phyloP scores from a whole-genome alignment of 2,113 vertebrate genomes.

The Apus apus region DNA sequence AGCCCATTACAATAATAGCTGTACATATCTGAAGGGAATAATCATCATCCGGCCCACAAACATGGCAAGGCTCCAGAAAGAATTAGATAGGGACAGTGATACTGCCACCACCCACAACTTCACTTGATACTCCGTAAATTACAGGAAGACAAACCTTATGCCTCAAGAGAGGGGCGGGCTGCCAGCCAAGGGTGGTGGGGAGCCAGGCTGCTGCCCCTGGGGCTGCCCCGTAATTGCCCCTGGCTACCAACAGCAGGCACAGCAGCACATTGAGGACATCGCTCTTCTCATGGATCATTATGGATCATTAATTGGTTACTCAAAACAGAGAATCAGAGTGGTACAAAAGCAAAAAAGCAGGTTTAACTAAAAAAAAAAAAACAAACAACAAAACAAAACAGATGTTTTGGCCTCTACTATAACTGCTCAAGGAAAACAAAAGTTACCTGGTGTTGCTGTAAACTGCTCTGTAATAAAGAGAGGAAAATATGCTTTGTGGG shows the following conservation, averaged over 20 bases:
- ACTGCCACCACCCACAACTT: slow-evolving; percentile 7
- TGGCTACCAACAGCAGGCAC: not conserved
- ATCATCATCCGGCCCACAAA: slow-evolving; percentile 14
- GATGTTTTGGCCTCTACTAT: not conserved
- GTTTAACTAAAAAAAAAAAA: not conserved
- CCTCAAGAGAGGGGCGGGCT: not conserved
- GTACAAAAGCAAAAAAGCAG: not conserved
- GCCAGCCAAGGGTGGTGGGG: not conserved
- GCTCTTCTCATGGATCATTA: fast-evolving
- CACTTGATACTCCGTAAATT: not conserved
- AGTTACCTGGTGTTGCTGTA: fast-evolving
- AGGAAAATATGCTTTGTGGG: not conserved
- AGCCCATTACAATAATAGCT: slow-evolving; percentile 39
- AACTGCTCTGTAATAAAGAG: not conserved
- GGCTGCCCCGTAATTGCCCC: not conserved
- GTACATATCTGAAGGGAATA: slow-evolving; percentile 6
- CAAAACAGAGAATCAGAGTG: not conserved
- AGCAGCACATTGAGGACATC: fast-evolving
- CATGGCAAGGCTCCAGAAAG: slow-evolving; percentile 40
- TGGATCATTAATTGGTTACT: not conserved
- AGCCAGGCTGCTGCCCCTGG: not conserved
- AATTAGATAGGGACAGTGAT: slow-evolving; percentile 29
- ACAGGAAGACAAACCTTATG: slow-evolving; percentile 39
- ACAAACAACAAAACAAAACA: not conserved
- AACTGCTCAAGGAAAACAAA: not conserved